These are phyloP conservation scores for Hedya salicella DNA, from an alignment of 2,888 invertebrate species.

Conservation along the genomic window DNA sequence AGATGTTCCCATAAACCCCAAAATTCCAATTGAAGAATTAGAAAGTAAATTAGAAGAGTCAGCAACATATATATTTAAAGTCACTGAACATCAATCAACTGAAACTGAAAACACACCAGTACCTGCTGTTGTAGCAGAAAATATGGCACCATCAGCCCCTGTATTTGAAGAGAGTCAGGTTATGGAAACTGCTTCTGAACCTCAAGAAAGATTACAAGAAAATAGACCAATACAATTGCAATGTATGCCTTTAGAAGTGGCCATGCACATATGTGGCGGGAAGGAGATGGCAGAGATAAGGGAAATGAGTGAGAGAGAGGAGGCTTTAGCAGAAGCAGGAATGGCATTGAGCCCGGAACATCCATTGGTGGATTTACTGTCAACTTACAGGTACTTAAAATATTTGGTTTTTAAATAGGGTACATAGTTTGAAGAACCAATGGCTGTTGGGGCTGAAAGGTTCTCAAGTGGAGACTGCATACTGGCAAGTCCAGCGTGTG, in stretches of 20 bases:
- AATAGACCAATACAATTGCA: conserved; percentile 53
- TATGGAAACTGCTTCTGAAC: conserved; percentile 34
- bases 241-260: conserved; percentile 71
- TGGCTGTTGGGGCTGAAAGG: no score
- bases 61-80: conserved; percentile 42
- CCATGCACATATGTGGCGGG: conserved; percentile 66
- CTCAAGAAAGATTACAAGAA: conserved; percentile 44
- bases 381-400: conserved; percentile 74
- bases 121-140: conserved; percentile 38
- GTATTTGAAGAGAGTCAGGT: conserved; percentile 56
- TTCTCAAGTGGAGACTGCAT: no score
- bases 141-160: conserved; percentile 69
- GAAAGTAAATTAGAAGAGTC: conserved; percentile 48
- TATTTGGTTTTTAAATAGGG: no score
- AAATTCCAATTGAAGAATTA: conserved; percentile 46
- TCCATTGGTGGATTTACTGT: conserved; percentile 73
- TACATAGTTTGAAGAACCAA: no score
- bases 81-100: neutral
- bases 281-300: conserved; percentile 68
- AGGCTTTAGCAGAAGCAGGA: conserved; percentile 70
- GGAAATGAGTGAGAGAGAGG: conserved; percentile 71
- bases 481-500: no score
- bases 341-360: conserved; percentile 69
- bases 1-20: conserved; percentile 33
- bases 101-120: neutral